A percentile compares a stretch with the other conserved stretches of the same genome.
phyloP scores from a whole-genome alignment of 2,797 vertebrate genomes.

The Falco biarmicus region DNA sequence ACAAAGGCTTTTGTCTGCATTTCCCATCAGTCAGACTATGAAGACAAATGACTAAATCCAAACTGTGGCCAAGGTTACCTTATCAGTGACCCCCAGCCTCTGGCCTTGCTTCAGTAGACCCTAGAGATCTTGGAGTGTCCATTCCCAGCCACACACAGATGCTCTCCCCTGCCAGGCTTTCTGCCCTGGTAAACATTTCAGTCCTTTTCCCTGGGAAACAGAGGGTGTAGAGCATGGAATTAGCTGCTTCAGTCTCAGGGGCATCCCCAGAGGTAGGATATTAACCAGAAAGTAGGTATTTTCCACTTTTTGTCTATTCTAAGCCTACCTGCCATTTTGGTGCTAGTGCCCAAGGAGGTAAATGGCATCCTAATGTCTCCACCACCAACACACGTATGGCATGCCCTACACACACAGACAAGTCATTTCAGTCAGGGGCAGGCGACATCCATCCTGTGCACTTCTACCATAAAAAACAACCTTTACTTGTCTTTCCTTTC shows the following conservation, averaged over 20 bases:
- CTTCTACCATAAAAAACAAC: background rate
- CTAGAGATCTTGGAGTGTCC: slow-evolving; percentile 4
- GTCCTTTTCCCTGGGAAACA: background rate
- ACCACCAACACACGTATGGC: background rate
- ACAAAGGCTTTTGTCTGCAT: slow-evolving; percentile 38
- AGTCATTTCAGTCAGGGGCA: background rate
- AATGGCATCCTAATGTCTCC: background rate
- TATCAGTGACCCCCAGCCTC: slow-evolving; percentile 60
- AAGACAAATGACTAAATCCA: slow-evolving; percentile 31
- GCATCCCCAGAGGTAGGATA: background rate
- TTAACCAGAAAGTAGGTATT: background rate
- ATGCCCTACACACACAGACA: background rate
- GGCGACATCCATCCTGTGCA: background rate
- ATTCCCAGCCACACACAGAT: slow-evolving; percentile 56
- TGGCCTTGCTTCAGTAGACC: slow-evolving; percentile 26
- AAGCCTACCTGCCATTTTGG: background rate
- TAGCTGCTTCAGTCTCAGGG: background rate
- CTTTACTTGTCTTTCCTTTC: background rate
- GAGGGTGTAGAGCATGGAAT: background rate
- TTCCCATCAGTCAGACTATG: slow-evolving; percentile 35
- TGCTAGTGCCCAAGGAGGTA: background rate
- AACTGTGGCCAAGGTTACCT: slow-evolving; percentile 48
- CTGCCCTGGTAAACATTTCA: slow-evolving; percentile 6
- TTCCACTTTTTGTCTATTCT: background rate
- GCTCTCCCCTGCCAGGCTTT: background rate